phyloP scores from a whole-genome alignment of 2,797 vertebrate species.

The Halcyon chelicuti region DNA sequence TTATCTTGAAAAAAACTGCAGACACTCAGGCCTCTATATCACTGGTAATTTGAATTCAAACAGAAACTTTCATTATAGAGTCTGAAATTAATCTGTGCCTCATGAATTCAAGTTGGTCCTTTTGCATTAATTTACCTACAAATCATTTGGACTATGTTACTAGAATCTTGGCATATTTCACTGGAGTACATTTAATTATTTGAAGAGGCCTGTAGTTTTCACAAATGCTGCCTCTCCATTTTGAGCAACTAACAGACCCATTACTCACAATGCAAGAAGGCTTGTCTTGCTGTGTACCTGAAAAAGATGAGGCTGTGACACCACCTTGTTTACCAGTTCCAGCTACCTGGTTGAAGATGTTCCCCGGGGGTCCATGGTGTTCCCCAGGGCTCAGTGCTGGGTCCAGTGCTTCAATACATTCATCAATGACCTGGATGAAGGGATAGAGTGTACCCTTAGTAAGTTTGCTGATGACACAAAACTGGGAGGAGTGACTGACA shows the following conservation, averaged over 20 bases:
- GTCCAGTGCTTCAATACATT: too few relatives aligned
- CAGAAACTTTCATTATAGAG: conserved; percentile 39
- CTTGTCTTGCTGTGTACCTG: conserved; percentile 2
- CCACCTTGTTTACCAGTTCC: background rate
- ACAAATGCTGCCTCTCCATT: conserved; percentile 2
- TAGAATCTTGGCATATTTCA: conserved; percentile 56
- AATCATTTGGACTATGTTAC: conserved; percentile 35
- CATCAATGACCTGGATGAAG: too few relatives aligned
- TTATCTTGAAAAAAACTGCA: conserved; percentile 27
- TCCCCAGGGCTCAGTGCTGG: too few relatives aligned
- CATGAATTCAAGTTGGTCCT: conserved; percentile 47
- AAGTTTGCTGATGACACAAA: too few relatives aligned
- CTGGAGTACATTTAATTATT: conserved; percentile 47
- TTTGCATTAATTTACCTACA: conserved; percentile 60
- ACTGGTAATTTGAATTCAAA: conserved; percentile 52
- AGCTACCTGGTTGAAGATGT: background rate
- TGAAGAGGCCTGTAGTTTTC: conserved; percentile 47
- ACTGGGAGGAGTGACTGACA: too few relatives aligned
- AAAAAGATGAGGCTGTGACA: background rate
- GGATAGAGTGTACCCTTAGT: too few relatives aligned
- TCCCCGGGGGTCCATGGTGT: background rate
- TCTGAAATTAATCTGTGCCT: conserved; percentile 53
- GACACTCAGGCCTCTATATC: background rate
- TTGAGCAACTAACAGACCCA: background rate
- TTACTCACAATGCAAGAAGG: background rate